phyloP scores from a whole-genome alignment of 2,113 vertebrate species.

The Delphinus delphis region DNA sequence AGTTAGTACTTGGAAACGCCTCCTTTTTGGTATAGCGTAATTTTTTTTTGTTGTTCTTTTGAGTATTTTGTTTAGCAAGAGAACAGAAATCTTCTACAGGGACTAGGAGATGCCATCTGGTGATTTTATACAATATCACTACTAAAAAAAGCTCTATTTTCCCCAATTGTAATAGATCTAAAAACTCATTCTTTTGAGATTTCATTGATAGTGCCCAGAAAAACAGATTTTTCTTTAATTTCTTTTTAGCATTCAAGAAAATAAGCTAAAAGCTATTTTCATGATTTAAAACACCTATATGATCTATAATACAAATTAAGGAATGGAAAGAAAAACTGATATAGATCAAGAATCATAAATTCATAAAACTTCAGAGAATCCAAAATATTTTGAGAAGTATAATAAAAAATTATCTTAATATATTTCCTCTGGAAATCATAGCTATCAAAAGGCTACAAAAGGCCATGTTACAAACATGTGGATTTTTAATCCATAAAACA shows the following conservation, averaged over 20 bases:
- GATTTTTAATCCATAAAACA: slow-evolving; percentile 33
- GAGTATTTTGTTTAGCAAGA: slow-evolving; percentile 59
- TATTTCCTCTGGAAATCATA: not conserved
- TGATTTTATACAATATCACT: slow-evolving; percentile 60
- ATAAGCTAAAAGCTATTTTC: slow-evolving; percentile 55
- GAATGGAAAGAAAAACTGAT: slow-evolving; percentile 40
- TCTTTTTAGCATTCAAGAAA: slow-evolving; percentile 58
- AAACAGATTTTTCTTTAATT: slow-evolving; percentile 19
- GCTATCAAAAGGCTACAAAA: not conserved
- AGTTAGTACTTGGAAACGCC: not conserved
- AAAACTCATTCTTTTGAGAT: slow-evolving; percentile 22
- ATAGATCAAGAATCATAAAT: not conserved
- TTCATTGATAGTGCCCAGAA: slow-evolving; percentile 37
- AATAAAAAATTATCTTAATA: not conserved
- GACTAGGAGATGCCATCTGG: slow-evolving; percentile 46
- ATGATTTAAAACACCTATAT: slow-evolving; percentile 37
- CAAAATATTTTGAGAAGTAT: not conserved
- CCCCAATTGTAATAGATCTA: slow-evolving; percentile 17
- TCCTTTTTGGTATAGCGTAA: not conserved
- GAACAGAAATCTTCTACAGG: slow-evolving; percentile 39
- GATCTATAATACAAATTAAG: slow-evolving; percentile 44
- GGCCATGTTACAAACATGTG: not conserved
- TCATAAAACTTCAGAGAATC: not conserved
- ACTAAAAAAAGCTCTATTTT: slow-evolving; percentile 22
- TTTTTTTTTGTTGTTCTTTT: slow-evolving; percentile 46